Evolutionary conservation across 2,888 invertebrate species (phyloP).

Genomic region (Miltochrista miniata): DNA sequence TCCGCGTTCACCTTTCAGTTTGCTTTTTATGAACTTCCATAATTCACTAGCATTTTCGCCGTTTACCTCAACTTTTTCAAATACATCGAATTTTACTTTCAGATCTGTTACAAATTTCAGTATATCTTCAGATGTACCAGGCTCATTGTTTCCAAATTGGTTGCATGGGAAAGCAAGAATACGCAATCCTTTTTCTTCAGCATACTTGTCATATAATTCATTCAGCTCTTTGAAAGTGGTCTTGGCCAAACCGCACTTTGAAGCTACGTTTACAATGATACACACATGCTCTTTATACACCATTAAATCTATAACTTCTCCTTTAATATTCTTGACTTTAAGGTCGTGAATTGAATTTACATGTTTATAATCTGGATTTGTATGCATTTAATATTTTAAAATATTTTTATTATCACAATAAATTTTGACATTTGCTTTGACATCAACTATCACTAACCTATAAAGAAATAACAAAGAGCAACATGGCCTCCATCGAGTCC

Average conservation of each 20-base stretch:
- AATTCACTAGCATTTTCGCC: conserved; percentile 80
- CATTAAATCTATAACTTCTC: conserved; percentile 86
- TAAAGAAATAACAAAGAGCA: no score
- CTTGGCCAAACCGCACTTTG: conserved; percentile 89
- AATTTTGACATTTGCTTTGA: no score
- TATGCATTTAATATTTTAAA: neutral
- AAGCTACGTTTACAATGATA: conserved; percentile 91
- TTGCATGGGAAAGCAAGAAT: conserved; percentile 91
- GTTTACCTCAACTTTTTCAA: conserved; percentile 83
- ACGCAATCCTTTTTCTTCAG: conserved; percentile 81
- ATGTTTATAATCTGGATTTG: conserved; percentile 74
- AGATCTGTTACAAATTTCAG: conserved; percentile 73
- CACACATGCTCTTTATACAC: conserved; percentile 88
- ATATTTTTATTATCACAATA: neutral
- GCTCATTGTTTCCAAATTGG: conserved; percentile 86
- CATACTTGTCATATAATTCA: conserved; percentile 85
- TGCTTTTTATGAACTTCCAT: conserved; percentile 79
- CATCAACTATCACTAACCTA: no score
- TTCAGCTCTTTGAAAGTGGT: conserved; percentile 89
- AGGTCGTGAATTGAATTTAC: conserved; percentile 89
- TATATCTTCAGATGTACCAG: conserved; percentile 78
- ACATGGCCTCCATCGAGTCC: no score
- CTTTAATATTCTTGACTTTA: conserved; percentile 87
- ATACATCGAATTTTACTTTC: conserved; percentile 82
- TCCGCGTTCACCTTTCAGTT: conserved; percentile 55